These are phyloP conservation scores for Himalopsyche anomala DNA, from an alignment of 2,888 invertebrate genomes.

Conservation along the genomic window DNA sequence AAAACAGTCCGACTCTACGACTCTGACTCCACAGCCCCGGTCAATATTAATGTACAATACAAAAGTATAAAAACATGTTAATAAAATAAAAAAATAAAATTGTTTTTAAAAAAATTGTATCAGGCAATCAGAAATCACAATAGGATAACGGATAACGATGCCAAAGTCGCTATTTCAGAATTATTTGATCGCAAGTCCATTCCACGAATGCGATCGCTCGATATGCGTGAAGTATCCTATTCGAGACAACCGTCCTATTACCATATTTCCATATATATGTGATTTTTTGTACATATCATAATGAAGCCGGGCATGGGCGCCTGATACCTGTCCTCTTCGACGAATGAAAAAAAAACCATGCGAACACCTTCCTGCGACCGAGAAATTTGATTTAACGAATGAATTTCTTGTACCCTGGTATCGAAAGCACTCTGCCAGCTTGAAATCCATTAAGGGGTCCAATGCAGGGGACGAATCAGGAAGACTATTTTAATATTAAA, in stretches of 20 bases:
- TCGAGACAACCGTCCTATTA: conserved; percentile 47
- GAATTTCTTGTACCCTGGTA: conserved; percentile 44
- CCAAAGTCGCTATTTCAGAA: conserved; percentile 52
- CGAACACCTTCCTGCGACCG: conserved; percentile 56
- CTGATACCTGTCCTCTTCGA: conserved; percentile 45
- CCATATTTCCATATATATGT: conserved; percentile 54
- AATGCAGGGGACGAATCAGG: not conserved
- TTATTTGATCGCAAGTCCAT: conserved; percentile 60
- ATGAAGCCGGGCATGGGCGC: conserved; percentile 50
- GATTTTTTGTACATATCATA: conserved; percentile 49
- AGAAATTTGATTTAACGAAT: conserved; percentile 62
- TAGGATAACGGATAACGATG: conserved; percentile 29
- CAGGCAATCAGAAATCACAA: conserved; percentile 30
- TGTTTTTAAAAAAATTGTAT: not conserved
- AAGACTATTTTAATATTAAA: not conserved
- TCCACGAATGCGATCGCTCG: conserved; percentile 59
- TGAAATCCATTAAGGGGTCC: conserved; percentile 60
- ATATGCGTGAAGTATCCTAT: conserved; percentile 60
- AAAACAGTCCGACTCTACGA: no score
- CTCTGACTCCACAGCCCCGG: no score
- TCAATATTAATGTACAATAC: no score
- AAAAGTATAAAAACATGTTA: no score
- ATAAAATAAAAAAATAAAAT: no score
- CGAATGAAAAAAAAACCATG: conserved; percentile 34
- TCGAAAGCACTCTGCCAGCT: conserved; percentile 53